Conservation (phyloP, 2,888 invertebrate species). For the Elegia similella region DNA sequence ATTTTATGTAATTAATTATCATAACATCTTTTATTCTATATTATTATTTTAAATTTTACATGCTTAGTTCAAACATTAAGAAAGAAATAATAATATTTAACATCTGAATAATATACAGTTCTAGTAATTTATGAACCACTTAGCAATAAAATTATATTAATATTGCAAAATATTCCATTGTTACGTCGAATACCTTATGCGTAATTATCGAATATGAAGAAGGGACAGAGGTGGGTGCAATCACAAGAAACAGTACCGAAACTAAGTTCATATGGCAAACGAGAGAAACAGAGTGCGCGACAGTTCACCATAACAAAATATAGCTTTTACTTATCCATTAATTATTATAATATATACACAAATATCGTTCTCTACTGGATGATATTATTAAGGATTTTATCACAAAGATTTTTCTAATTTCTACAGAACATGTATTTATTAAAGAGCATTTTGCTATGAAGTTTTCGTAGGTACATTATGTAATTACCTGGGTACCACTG, state of each 20-base stretch:
- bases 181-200: conserved; percentile 62
- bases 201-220: conserved; percentile 37
- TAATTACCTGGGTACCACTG: too few species aligned
- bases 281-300: conserved; percentile 50
- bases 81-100: conserved; percentile 81
- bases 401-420: conserved; percentile 71
- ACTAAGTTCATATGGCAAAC: conserved; percentile 58
- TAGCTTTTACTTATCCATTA: conserved; percentile 69
- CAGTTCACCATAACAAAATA: conserved; percentile 73
- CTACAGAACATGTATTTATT: conserved; percentile 58
- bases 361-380: conserved; percentile 59
- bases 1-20: conserved; percentile 80
- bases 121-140: conserved; percentile 72
- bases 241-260: conserved; percentile 38
- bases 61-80: conserved; percentile 81
- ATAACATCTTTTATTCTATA: conserved; percentile 82
- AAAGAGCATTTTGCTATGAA: conserved; percentile 47
- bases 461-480: not conserved
- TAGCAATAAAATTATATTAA: conserved; percentile 65
- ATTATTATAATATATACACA: conserved; percentile 61
- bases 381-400: conserved; percentile 68
- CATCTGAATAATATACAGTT: conserved; percentile 80
- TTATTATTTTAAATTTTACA: conserved; percentile 82
- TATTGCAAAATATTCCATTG: conserved; percentile 80
- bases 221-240: conserved; percentile 52